phyloP scores from a whole-genome alignment of 2,113 vertebrate genomes.

The Notarius quadriscutis region DNA sequence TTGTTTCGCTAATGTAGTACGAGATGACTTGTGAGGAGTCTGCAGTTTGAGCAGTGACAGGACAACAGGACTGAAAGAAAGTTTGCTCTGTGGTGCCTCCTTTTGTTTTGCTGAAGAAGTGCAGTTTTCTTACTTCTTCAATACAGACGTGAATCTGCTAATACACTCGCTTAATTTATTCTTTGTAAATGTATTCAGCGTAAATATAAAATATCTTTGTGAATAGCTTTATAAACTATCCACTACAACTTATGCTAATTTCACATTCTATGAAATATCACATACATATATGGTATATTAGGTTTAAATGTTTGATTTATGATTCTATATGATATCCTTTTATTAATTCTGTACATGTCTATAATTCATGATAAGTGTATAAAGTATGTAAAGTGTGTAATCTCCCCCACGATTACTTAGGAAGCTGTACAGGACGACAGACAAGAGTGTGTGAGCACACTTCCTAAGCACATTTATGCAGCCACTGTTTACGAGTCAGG shows the following conservation, averaged over 20 bases:
- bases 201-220: not conserved
- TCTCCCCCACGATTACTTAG: not conserved
- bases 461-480: not conserved
- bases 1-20: not conserved
- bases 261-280: not conserved
- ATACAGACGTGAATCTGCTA: not conserved
- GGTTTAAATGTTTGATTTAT: not conserved
- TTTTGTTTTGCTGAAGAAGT: slow-evolving; percentile 36
- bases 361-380: not conserved
- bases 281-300: not conserved
- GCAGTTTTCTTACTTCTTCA: slow-evolving; percentile 5
- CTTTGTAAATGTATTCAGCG: not conserved
- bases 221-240: not conserved
- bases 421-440: not conserved
- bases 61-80: not conserved
- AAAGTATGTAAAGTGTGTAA: not conserved
- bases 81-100: slow-evolving; percentile 44
- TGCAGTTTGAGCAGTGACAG: not conserved
- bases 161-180: not conserved
- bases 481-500: not conserved
- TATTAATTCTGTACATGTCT: not conserved
- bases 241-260: not conserved
- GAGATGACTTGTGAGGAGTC: not conserved
- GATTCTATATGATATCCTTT: not conserved
- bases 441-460: not conserved